These are phyloP conservation scores for Trigoniulus corallinus DNA, from an alignment of 1,140 invertebrate genomes.

Conservation along the genomic window DNA sequence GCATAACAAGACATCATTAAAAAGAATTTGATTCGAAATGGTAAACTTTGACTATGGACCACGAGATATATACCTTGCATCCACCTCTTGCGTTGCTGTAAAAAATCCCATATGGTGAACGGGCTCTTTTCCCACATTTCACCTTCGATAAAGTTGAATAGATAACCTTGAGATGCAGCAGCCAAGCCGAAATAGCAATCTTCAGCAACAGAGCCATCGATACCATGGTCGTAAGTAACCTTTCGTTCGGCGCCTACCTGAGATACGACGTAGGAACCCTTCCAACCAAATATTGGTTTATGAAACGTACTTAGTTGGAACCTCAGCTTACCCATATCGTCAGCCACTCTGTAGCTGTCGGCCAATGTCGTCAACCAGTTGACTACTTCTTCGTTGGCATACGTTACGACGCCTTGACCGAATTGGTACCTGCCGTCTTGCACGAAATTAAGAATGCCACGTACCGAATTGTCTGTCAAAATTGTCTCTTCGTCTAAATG, in stretches of 20 bases:
- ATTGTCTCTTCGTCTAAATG: constrained; percentile 96
- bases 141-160: constrained; percentile 85
- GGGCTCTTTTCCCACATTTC: constrained; percentile 98
- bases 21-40: constrained; percentile 61
- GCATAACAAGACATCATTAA: constrained; percentile 81
- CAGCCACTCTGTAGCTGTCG: constrained; percentile 88
- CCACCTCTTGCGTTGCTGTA: constrained; percentile 93
- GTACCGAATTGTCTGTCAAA: constrained; percentile 72
- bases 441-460: constrained; percentile 91
- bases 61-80: constrained; percentile 89
- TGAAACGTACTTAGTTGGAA: constrained; percentile 87
- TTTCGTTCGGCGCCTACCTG: constrained; percentile 70
- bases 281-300: constrained; percentile 93
- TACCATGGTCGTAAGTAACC: constrained; percentile 88
- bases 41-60: constrained; percentile 74
- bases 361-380: constrained; percentile 95
- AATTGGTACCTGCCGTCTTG: constrained; percentile 87
- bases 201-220: constrained; percentile 91
- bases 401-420: constrained; percentile 94
- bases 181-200: constrained; percentile 94
- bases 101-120: constrained; percentile 83
- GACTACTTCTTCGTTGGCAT: constrained; percentile 86
- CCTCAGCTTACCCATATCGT: constrained; percentile 91
- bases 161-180: constrained; percentile 64
- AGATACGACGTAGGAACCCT: constrained; percentile 87